phyloP scores from a whole-genome alignment of 2,113 vertebrate species.

The Toxotes chatareus region DNA sequence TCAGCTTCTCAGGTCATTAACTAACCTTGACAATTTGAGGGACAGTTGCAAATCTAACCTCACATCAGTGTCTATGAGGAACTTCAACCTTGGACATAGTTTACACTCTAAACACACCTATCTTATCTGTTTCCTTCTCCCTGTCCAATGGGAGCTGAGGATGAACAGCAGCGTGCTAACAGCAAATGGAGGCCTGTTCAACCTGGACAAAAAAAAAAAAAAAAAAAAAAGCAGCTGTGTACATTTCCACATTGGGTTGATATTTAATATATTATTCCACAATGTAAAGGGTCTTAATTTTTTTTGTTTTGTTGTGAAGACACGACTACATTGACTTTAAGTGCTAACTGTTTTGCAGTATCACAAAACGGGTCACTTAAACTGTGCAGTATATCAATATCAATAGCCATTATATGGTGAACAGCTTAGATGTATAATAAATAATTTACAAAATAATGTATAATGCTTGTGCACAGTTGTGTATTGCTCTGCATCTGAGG shows the following conservation, averaged over 20 bases:
- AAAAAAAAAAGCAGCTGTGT: background rate
- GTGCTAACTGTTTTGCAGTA: background rate
- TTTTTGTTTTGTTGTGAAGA: background rate
- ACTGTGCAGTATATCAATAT: background rate
- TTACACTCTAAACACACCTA: constrained; percentile 67
- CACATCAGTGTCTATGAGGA: constrained; percentile 43
- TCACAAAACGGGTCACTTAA: background rate
- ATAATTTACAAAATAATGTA: too few species aligned
- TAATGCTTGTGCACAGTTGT: background rate
- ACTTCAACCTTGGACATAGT: constrained; percentile 56
- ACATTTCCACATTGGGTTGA: background rate
- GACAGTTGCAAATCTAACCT: constrained; percentile 35
- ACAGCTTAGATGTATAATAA: background rate
- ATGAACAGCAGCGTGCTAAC: constrained; percentile 16
- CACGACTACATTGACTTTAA: background rate
- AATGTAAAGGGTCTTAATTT: background rate
- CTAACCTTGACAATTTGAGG: constrained; percentile 33
- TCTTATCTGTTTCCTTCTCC: constrained; percentile 52
- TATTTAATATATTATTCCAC: background rate
- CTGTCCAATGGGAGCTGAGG: constrained; percentile 45
- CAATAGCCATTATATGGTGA: too few species aligned
- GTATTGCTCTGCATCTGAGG: too few species aligned
- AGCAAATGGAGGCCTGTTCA: constrained; percentile 16
- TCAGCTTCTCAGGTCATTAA: background rate
- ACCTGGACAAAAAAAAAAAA: background rate